Evolutionary conservation across 2,113 vertebrate species (phyloP).

Genomic region (Hystrix brachyura): DNA sequence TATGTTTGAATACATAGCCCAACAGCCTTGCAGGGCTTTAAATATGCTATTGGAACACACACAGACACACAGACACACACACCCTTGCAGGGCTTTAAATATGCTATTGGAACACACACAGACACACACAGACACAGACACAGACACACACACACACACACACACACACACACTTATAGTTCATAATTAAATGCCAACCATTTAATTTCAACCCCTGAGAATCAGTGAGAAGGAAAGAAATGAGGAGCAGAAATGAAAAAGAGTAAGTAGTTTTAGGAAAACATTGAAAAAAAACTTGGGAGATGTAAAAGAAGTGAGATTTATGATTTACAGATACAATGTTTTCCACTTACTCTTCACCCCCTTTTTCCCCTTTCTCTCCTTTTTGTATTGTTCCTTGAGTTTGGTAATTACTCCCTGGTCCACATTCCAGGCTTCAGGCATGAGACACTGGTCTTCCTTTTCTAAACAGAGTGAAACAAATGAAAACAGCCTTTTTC

Average conservation of each 20-base stretch:
- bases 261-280: constrained; percentile 92
- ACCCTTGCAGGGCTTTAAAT: too few species aligned
- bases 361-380: constrained; percentile 99
- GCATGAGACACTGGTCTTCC: constrained; percentile 97
- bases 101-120: too few species aligned
- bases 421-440: constrained; percentile 99
- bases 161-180: not conserved
- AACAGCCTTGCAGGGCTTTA: constrained; percentile 65
- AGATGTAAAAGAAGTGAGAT: constrained; percentile 88
- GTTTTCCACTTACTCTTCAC: constrained; percentile 99
- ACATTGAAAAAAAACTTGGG: constrained; percentile 88
- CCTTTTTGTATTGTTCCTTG: constrained; percentile 99
- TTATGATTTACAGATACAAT: constrained; percentile 89
- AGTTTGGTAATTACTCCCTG: constrained; percentile 99
- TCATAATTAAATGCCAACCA: constrained; percentile 76
- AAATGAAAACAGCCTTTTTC: constrained; percentile 93
- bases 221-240: constrained; percentile 87
- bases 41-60: constrained; percentile 66
- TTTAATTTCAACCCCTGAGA: constrained; percentile 91
- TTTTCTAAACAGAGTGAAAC: constrained; percentile 98
- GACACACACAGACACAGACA: too few species aligned
- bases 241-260: constrained; percentile 91
- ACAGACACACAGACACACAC: too few species aligned
- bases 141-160: too few species aligned
- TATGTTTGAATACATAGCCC: constrained; percentile 35